Evolutionary conservation across 2,797 vertebrate species (phyloP).

Genomic region (Diplodus sargus): DNA sequence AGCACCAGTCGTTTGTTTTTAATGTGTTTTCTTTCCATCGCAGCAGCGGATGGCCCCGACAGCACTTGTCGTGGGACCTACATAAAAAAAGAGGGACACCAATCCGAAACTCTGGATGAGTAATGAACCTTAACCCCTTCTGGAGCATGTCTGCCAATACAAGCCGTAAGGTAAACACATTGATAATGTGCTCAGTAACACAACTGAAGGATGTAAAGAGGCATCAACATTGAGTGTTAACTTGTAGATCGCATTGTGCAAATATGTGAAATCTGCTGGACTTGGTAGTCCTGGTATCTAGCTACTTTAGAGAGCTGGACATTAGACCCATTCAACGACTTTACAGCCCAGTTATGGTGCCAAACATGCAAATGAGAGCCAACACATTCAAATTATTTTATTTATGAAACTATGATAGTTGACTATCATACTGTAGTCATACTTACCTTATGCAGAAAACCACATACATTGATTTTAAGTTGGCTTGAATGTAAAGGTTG

Average conservation of each 20-base stretch:
- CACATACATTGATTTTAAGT: neutral
- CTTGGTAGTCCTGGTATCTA: neutral
- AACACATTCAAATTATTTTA: neutral
- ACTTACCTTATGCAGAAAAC: too few relatives aligned
- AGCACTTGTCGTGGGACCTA: slow-evolving; percentile 68
- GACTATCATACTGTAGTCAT: neutral
- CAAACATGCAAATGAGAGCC: neutral
- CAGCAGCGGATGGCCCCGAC: slow-evolving; percentile 74
- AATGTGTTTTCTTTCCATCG: slow-evolving; percentile 17
- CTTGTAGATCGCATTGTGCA: neutral
- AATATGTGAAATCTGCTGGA: neutral
- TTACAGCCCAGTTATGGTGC: neutral
- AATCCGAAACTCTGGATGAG: slow-evolving; percentile 78
- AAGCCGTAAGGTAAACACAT: slow-evolving; percentile 90
- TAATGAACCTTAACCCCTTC: slow-evolving; percentile 98
- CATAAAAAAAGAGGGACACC: slow-evolving; percentile 67
- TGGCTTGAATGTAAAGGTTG: neutral
- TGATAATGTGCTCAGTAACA: neutral
- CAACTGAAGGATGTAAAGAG: neutral
- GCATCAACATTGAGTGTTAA: neutral
- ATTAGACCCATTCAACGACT: neutral
- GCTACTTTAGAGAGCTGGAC: neutral
- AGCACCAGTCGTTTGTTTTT: slow-evolving; percentile 6
- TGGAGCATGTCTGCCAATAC: slow-evolving; percentile 97
- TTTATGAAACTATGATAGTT: neutral